phyloP scores from a whole-genome alignment of 2,888 invertebrate species.

The Chloroclystis v-ata region DNA sequence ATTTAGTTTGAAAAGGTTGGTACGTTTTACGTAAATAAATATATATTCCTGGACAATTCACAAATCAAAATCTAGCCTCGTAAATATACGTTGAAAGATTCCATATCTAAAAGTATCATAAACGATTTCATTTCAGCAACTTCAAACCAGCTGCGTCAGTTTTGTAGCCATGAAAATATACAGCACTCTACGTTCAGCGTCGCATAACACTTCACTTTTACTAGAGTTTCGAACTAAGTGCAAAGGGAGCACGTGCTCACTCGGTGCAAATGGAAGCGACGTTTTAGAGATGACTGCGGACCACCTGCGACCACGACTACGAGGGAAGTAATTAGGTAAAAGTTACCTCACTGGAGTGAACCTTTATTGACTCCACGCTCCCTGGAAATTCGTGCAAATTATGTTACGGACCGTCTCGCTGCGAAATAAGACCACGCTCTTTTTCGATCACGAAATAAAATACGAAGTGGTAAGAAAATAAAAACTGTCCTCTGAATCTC shows the following conservation, averaged over 20 bases:
- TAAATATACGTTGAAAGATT: not conserved
- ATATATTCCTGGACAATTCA: no score
- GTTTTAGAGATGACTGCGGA: conserved; percentile 50
- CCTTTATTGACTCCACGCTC: conserved; percentile 20
- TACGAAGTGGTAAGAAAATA: conserved; percentile 8
- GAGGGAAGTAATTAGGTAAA: conserved; percentile 45
- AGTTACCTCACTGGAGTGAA: conserved; percentile 31
- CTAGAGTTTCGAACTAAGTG: conserved; percentile 61
- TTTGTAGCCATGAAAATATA: conserved; percentile 27
- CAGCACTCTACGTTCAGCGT: conserved; percentile 24
- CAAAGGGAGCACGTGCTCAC: conserved; percentile 61
- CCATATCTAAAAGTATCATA: conserved; percentile 8
- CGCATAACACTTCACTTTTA: conserved; percentile 61
- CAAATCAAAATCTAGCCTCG: not conserved
- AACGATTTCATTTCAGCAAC: conserved; percentile 34
- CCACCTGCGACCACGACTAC: conserved; percentile 58
- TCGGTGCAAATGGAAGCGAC: conserved; percentile 52
- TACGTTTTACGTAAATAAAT: no score
- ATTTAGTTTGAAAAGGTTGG: no score
- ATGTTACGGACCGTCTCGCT: conserved; percentile 9
- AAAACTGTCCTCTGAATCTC: conserved; percentile 16
- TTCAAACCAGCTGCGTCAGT: conserved; percentile 40
- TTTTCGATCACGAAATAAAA: conserved; percentile 12
- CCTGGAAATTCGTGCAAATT: conserved; percentile 10
- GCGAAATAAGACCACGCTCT: not conserved